Evolutionary conservation across 2,888 invertebrate genomes (phyloP), one percentile per base, ranked within the genome.

Genomic region (Beris chalybata): DNA sequence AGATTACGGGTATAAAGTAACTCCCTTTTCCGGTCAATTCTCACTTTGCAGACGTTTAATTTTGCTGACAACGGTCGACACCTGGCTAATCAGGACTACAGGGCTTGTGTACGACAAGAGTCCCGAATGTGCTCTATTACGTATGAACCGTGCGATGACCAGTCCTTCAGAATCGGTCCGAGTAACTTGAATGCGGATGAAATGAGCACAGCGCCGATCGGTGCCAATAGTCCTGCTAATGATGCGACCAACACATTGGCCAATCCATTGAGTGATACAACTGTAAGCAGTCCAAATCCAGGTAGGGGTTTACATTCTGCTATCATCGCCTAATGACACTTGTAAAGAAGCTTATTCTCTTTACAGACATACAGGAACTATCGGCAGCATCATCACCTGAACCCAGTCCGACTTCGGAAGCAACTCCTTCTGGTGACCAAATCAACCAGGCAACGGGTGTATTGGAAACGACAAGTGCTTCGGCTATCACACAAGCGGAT

Each of bases 51-150:
- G 79, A 91, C 92, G 0, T 88, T 92, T 79, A 93, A 93, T 79
- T 93, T 88, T 76, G 89, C 92, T 0, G 87, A 88, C 31, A 93
- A 93, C 74, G 93, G 93, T 0, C 85, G 93, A 0, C 91, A 92
- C 75, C 81, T 93, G 31, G 89, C 93, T 0, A 84, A 87, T 70
- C 92, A 92, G 75, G 87, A 92, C 72, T 92, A 93, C 80, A 85
- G 85, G 59, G 85, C 91, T 6, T 93, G 93, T 75, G 83, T 92
- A 70, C 82, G 91, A 4, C 86, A 88, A 72, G 89, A 87, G 74
- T 76, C 76, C 11, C 87, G 86, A 0, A 87, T 87, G 84, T 93
- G 93, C 74, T 88, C 90, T 2, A 87, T 93, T 15, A 82, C 86
- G 12, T 93, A 93, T 78, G 83, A 86, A 67, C 91, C 91, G 0